A percentile compares a stretch with the other conserved stretches of the same genome.
Conservation (phyloP, 53 echinoderm and acorn worm genomes). For the Paracentrotus lividus region DNA sequence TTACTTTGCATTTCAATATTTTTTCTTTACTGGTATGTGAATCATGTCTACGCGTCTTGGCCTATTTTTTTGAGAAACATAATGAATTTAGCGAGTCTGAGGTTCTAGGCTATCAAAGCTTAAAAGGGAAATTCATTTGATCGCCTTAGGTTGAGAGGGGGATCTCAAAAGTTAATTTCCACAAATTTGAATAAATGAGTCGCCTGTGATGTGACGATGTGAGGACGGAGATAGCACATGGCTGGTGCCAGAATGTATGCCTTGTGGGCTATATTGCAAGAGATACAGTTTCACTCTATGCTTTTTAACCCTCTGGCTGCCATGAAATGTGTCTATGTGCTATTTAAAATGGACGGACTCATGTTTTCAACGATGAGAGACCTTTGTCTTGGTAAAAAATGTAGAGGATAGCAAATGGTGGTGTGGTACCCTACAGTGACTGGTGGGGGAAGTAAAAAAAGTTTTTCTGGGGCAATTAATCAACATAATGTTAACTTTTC, state of each 20-base stretch:
- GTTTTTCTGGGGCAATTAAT: neutral
- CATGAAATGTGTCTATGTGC: neutral
- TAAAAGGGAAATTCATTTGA: conserved; percentile 31
- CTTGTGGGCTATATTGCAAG: conserved; percentile 5
- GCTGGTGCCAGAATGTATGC: conserved; percentile 9
- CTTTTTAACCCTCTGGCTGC: conserved; percentile 20
- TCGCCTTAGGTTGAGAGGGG: neutral
- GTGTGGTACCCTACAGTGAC: neutral
- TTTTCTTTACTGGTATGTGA: no score
- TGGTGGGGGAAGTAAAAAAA: neutral
- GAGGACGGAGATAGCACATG: conserved; percentile 1
- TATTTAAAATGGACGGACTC: neutral
- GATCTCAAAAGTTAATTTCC: conserved; percentile 10
- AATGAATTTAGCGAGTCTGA: conserved; percentile 2
- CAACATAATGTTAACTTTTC: neutral
- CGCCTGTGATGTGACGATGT: neutral
- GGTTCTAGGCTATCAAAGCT: neutral
- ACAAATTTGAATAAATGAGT: conserved; percentile 37
- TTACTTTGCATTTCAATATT: neutral
- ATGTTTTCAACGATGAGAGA: neutral
- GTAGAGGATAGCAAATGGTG: neutral
- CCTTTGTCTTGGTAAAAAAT: neutral
- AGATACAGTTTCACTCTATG: neutral
- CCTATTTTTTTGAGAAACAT: neutral
- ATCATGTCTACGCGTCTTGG: neutral